Percentiles rank a stretch among this genome's conserved stretches.
Conservation (phyloP, 2,888 invertebrate species). For the Dicyrtomina minuta region DNA sequence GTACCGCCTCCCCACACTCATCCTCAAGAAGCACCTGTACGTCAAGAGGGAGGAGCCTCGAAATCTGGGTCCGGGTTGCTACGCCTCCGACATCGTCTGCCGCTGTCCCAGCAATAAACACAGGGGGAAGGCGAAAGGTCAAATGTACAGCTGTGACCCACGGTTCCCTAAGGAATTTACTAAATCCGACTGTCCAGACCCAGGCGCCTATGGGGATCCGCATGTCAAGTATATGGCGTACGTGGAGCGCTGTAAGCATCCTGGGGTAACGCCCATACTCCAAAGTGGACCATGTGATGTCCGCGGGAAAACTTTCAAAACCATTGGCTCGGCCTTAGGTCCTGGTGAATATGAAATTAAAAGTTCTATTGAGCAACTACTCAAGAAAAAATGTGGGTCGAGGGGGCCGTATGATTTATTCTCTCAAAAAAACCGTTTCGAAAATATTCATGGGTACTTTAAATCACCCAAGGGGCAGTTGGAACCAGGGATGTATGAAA, state of each 20-base stretch:
- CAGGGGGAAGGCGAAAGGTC: conserved; percentile 11
- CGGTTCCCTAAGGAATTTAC: conserved; percentile 22
- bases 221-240: neutral
- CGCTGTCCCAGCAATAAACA: conserved; percentile 10
- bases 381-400: neutral
- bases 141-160: conserved; percentile 11
- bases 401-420: conserved; percentile 13
- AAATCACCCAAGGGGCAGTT: neutral
- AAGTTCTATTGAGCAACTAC: conserved; percentile 13
- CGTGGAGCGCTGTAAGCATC: conserved; percentile 7
- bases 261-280: neutral
- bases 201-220: conserved; percentile 30
- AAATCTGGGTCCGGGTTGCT: conserved; percentile 31
- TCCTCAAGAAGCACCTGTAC: conserved; percentile 25
- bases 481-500: conserved; percentile 20
- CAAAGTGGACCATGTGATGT: conserved; percentile 26
- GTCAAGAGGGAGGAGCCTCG: conserved; percentile 25
- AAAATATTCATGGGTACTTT: conserved; percentile 16
- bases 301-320: conserved; percentile 2
- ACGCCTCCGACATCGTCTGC: conserved; percentile 24
- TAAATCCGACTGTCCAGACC: conserved; percentile 18
- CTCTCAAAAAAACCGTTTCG: conserved; percentile 7
- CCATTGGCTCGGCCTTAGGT: conserved; percentile 11
- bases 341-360: conserved; percentile 30
- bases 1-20: conserved; percentile 32